These are phyloP conservation scores for Anarsia innoxiella DNA, from an alignment of 2,888 invertebrate species.

Conservation along the genomic window DNA sequence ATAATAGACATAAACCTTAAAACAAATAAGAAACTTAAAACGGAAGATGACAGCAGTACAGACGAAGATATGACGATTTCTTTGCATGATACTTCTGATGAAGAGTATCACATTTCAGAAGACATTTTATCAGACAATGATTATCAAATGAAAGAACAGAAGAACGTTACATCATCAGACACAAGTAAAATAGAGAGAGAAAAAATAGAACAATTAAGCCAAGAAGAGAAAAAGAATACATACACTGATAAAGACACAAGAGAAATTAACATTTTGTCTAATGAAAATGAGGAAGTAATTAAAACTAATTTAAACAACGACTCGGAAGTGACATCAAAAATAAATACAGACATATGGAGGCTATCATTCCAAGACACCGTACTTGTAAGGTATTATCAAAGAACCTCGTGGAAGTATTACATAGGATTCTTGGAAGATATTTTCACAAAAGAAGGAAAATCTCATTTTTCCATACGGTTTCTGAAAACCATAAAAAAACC, in stretches of 20 bases:
- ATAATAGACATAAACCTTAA: neutral
- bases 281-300: neutral
- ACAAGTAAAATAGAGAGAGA: too few species aligned
- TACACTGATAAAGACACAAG: neutral
- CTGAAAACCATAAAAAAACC: slow-evolving; percentile 4
- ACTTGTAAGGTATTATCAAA: slow-evolving; percentile 5
- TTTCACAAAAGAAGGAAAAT: neutral
- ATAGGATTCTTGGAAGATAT: slow-evolving; percentile 5
- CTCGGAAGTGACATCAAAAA: slow-evolving; percentile 1
- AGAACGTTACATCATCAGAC: too few species aligned
- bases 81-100: neutral
- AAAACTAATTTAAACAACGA: slow-evolving; percentile 1
- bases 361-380: slow-evolving; percentile 1
- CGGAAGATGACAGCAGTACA: slow-evolving; percentile 1
- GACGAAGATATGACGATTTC: neutral
- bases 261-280: neutral
- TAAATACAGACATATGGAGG: neutral
- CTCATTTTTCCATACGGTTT: neutral
- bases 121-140: neutral
- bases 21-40: slow-evolving; percentile 1
- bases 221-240: slow-evolving; percentile 3
- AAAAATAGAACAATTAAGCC: too few species aligned
- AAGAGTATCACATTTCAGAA: neutral
- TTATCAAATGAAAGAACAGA: too few species aligned
- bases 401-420: slow-evolving; percentile 7